phyloP scores from a whole-genome alignment of 2,888 invertebrate species.

The Mamestra brassicae region DNA sequence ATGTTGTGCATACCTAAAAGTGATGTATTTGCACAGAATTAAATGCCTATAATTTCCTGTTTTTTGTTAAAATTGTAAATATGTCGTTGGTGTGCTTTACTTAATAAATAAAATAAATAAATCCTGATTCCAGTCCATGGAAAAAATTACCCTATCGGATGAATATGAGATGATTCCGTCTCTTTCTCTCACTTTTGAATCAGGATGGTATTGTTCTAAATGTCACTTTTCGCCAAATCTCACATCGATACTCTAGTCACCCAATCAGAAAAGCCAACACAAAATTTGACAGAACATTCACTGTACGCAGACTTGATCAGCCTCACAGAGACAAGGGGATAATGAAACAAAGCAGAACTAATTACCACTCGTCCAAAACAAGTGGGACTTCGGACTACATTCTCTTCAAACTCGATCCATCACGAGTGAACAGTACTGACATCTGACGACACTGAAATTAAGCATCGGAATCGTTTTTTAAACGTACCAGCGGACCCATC shows the following conservation, averaged over 20 bases:
- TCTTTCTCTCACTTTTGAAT: too few relatives aligned
- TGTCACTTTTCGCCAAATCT: too few relatives aligned
- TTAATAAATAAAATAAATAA: too few relatives aligned
- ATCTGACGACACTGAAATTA: conserved; percentile 87
- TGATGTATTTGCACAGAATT: too few relatives aligned
- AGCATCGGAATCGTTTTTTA: conserved; percentile 86
- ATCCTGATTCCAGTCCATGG: too few relatives aligned
- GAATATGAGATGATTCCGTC: too few relatives aligned
- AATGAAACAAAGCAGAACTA: conserved; percentile 30
- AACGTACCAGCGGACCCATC: conserved; percentile 80
- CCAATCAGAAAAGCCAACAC: background rate
- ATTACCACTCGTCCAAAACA: conserved; percentile 37
- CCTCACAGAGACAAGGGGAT: background rate
- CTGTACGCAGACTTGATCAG: background rate
- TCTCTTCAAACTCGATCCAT: conserved; percentile 78
- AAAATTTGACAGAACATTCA: background rate
- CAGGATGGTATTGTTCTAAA: too few relatives aligned
- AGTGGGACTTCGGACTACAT: conserved; percentile 49
- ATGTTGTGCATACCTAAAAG: too few relatives aligned
- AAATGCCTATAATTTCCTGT: too few relatives aligned
- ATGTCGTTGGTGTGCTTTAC: too few relatives aligned
- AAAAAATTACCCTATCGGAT: too few relatives aligned
- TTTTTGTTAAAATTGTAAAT: too few relatives aligned
- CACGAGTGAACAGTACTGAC: conserved; percentile 76
- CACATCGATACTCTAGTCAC: background rate